A percentile compares a stretch with the other conserved stretches of the same genome.
Conservation (phyloP, 2,888 invertebrate species). For the Epistrophe eligans region DNA sequence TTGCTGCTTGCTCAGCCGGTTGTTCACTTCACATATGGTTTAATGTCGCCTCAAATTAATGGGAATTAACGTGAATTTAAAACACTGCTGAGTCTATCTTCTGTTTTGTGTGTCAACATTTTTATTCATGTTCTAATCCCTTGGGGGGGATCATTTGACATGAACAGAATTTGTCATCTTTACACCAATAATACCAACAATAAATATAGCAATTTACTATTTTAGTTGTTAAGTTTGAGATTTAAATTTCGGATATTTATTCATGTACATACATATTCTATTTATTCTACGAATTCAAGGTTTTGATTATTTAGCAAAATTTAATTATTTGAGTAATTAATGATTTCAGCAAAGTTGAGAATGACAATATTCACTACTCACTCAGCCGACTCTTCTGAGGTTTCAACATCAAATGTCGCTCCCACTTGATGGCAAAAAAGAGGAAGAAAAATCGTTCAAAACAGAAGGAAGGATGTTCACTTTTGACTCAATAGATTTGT, state of each 20-base stretch:
- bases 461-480: too few species aligned
- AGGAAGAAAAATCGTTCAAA: too few species aligned
- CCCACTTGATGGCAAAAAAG: too few species aligned
- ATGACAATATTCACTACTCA: too few species aligned
- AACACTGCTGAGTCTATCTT: constrained; percentile 28
- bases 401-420: too few species aligned
- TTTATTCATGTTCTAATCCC: constrained; percentile 49
- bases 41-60: constrained; percentile 63
- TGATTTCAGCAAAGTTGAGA: background rate
- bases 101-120: constrained; percentile 19
- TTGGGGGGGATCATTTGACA: constrained; percentile 56
- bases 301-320: background rate
- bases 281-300: background rate
- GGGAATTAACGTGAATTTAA: constrained; percentile 59
- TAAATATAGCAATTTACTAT: background rate
- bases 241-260: background rate
- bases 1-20: constrained; percentile 51
- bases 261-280: too few species aligned
- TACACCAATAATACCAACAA: background rate
- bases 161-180: constrained; percentile 50
- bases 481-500: too few species aligned
- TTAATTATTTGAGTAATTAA: background rate
- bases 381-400: too few species aligned
- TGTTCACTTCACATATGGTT: constrained; percentile 56
- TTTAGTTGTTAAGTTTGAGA: background rate